Percentiles rank a stretch among this genome's conserved stretches.
Evolutionary conservation across 1,140 invertebrate genomes (phyloP).

Genomic region (Akabosia matsudoensis): DNA sequence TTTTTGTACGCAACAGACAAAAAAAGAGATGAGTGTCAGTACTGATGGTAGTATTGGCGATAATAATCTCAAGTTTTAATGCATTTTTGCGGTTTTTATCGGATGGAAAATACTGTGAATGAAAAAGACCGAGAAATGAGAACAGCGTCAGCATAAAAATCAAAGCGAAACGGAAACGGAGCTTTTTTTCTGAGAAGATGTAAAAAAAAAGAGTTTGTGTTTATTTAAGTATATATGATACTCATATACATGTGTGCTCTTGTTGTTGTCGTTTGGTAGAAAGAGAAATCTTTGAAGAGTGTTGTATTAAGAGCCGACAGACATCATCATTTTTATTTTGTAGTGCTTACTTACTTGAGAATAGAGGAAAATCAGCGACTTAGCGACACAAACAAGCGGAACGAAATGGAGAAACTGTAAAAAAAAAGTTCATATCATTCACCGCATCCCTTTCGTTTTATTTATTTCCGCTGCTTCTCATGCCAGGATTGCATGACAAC

Average conservation of each 20-base stretch:
- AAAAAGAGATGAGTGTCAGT: too few species aligned
- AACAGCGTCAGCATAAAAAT: conserved; percentile 10
- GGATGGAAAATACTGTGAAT: background rate
- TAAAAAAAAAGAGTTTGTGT: too few species aligned
- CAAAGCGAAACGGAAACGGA: background rate
- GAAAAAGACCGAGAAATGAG: background rate
- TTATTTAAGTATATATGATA: too few species aligned
- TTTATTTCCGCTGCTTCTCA: background rate
- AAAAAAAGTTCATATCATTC: background rate
- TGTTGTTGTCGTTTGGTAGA: background rate
- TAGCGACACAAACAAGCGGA: conserved; percentile 11
- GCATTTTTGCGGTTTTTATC: too few species aligned
- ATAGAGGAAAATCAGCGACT: background rate
- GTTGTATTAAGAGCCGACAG: too few species aligned
- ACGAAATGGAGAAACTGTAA: background rate
- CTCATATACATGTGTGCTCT: too few species aligned
- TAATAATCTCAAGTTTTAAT: too few species aligned
- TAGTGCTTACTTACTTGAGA: background rate
- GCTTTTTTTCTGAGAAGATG: background rate
- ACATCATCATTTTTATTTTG: background rate
- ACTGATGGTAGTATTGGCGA: too few species aligned
- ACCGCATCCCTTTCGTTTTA: background rate
- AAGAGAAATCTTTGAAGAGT: too few species aligned
- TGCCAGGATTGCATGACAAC: too few species aligned
- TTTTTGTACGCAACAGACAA: too few species aligned